phyloP scores from a whole-genome alignment of 1,140 invertebrate genomes.

The Eurosta solidaginis region DNA sequence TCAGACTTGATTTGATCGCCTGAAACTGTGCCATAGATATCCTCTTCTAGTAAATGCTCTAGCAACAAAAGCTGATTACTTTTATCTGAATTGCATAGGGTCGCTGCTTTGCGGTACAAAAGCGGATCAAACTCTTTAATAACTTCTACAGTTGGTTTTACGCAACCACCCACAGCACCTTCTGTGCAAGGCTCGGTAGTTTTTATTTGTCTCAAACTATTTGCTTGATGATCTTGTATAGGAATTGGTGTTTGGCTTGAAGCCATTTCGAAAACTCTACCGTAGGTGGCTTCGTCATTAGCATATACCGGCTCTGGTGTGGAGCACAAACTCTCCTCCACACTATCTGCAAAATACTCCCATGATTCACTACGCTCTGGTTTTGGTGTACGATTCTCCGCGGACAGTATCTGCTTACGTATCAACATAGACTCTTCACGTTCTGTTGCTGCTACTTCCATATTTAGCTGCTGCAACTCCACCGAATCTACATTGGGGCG shows the following conservation, averaged over 20 bases:
- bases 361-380: slow-evolving; percentile 56
- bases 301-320: slow-evolving; percentile 51
- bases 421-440: slow-evolving; percentile 46
- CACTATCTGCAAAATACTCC: slow-evolving; percentile 47
- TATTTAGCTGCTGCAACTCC: slow-evolving; percentile 47
- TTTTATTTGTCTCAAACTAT: not conserved
- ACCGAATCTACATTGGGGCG: slow-evolving; percentile 46
- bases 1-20: slow-evolving; percentile 38
- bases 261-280: slow-evolving; percentile 54
- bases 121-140: slow-evolving; percentile 58
- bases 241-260: slow-evolving; percentile 39
- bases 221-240: not conserved
- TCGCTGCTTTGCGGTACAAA: slow-evolving; percentile 40
- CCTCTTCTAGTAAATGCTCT: slow-evolving; percentile 55
- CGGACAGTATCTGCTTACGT: slow-evolving; percentile 40
- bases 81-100: slow-evolving; percentile 43
- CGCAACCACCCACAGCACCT: slow-evolving; percentile 41
- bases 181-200: slow-evolving; percentile 27
- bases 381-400: slow-evolving; percentile 43
- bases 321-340: slow-evolving; percentile 26
- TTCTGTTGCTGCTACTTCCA: slow-evolving; percentile 37
- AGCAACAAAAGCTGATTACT: slow-evolving; percentile 56
- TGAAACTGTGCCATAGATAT: slow-evolving; percentile 51
- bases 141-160: slow-evolving; percentile 40
- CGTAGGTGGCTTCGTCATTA: slow-evolving; percentile 55